Evolutionary conservation across 2,113 vertebrate species (phyloP).

Genomic region (Bucco capensis): DNA sequence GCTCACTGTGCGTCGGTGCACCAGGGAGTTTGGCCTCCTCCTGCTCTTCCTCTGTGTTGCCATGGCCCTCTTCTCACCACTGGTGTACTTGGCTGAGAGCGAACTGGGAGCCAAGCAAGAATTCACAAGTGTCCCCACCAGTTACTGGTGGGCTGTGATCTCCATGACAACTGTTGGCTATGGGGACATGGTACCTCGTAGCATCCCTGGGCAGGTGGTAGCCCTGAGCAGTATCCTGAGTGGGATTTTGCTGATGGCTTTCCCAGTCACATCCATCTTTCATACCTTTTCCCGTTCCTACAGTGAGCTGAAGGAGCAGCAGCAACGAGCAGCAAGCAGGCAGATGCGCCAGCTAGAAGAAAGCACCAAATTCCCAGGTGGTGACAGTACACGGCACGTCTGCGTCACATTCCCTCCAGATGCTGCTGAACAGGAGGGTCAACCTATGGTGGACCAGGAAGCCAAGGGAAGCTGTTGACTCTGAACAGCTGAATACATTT

Average conservation of each 20-base stretch:
- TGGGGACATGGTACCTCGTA: slow-evolving; percentile 95
- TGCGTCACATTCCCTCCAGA: slow-evolving; percentile 34
- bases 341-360: slow-evolving; percentile 77
- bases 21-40: slow-evolving; percentile 89
- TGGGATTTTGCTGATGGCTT: slow-evolving; percentile 95
- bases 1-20: slow-evolving; percentile 89
- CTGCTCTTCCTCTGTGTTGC: slow-evolving; percentile 94
- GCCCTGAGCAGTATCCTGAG: slow-evolving; percentile 96
- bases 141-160: slow-evolving; percentile 98
- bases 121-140: slow-evolving; percentile 92
- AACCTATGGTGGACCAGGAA: neutral
- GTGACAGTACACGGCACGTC: slow-evolving; percentile 67
- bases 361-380: slow-evolving; percentile 65
- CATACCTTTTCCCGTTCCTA: slow-evolving; percentile 97
- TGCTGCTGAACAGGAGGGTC: neutral
- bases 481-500: neutral
- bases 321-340: slow-evolving; percentile 75
- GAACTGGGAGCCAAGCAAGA: slow-evolving; percentile 94
- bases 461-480: neutral
- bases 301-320: slow-evolving; percentile 90
- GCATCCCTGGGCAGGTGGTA: slow-evolving; percentile 94
- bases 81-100: slow-evolving; percentile 92
- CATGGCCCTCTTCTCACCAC: slow-evolving; percentile 91
- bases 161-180: slow-evolving; percentile 99
- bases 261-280: slow-evolving; percentile 96